Conservation (phyloP, 2,113 vertebrate genomes). For the Heterochromis multidens region DNA sequence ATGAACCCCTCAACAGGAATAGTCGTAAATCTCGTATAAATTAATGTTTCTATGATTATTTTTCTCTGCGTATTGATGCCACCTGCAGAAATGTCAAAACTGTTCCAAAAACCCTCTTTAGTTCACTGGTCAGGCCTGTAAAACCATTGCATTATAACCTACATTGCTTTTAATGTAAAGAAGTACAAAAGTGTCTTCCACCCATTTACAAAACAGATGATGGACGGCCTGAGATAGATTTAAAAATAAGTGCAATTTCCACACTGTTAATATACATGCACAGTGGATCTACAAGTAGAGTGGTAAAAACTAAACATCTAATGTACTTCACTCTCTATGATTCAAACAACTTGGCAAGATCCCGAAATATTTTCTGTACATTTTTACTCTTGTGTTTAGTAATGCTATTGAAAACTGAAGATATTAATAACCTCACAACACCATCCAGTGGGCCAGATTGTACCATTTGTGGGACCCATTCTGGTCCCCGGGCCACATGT, state of each 20-base stretch:
- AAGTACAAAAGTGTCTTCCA: no score
- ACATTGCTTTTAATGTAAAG: no score
- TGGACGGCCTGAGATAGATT: no score
- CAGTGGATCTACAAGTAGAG: neutral
- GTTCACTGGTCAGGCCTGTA: no score
- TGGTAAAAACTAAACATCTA: neutral
- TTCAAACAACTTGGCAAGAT: neutral
- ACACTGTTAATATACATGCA: neutral
- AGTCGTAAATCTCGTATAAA: neutral
- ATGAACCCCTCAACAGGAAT: neutral
- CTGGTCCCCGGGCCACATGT: no score
- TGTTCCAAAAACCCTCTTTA: no score
- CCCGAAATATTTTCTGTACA: neutral
- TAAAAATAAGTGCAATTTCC: neutral
- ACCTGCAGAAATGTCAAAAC: neutral
- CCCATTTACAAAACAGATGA: neutral
- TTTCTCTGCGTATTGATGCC: neutral
- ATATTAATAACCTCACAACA: no score
- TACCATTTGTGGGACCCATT: no score
- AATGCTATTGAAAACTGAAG: no score
- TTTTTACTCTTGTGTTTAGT: no score
- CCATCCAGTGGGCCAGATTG: no score
- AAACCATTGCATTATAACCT: no score
- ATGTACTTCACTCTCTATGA: neutral
- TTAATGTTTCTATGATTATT: neutral